Percentiles rank a stretch among this genome's conserved stretches.
Conservation (phyloP, 2,113 vertebrate genomes). For the Tenebrosternarchus preto region DNA sequence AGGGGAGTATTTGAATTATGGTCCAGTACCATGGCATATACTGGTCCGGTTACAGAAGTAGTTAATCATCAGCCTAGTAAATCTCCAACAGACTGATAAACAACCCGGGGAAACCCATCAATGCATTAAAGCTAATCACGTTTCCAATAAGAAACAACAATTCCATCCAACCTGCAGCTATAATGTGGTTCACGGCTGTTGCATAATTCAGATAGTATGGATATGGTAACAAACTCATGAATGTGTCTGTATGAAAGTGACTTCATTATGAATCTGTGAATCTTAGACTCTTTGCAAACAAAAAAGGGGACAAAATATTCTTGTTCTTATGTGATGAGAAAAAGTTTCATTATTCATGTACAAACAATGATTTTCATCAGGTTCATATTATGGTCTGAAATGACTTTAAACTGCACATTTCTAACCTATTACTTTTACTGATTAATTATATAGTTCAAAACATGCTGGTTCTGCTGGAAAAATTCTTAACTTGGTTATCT, state of each 20-base stretch:
- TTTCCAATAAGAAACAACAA: not conserved
- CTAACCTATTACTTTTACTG: slow-evolving; percentile 54
- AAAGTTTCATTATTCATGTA: slow-evolving; percentile 54
- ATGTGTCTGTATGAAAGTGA: not conserved
- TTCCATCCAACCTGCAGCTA: not conserved
- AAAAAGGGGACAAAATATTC: not conserved
- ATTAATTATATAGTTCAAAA: slow-evolving; percentile 55
- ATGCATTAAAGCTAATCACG: not conserved
- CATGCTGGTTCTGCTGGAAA: slow-evolving; percentile 26
- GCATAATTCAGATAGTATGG: not conserved
- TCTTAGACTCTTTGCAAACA: too few relatives aligned
- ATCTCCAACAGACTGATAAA: slow-evolving; percentile 24
- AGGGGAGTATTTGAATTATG: slow-evolving; percentile 24
- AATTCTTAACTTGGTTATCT: slow-evolving; percentile 46
- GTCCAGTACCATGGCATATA: not conserved
- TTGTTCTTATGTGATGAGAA: slow-evolving; percentile 55
- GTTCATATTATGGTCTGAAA: slow-evolving; percentile 47
- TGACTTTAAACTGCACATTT: slow-evolving; percentile 49
- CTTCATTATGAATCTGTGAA: not conserved
- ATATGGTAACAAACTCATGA: slow-evolving; percentile 1
- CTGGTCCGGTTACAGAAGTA: not conserved
- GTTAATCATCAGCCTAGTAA: slow-evolving; percentile 6
- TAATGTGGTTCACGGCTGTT: not conserved
- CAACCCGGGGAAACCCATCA: slow-evolving; percentile 10
- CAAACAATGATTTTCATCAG: slow-evolving; percentile 53